Evolutionary conservation across 92 coral and sea anemone species (phyloP), one percentile per base, ranked within the genome.

Genomic region (Meandrina meandrites): DNA sequence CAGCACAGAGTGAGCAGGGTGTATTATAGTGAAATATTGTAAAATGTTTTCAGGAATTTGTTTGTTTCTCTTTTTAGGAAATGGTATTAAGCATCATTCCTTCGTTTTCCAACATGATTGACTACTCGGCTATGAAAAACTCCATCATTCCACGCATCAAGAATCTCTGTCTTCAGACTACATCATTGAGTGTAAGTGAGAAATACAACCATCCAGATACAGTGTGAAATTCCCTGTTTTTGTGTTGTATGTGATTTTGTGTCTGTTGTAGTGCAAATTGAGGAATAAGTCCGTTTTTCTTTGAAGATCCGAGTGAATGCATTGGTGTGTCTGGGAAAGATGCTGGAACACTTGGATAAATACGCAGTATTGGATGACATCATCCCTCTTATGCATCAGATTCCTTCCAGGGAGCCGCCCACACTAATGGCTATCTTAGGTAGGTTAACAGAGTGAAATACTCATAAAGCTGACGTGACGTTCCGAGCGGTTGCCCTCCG

Each of bases 391-490:
- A 71, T 97, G 79, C 86, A 91, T 37, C 98, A 97, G 89, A 95
- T 97, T 54, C 99, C 99, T 0, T 93, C 98, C 30, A 93, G 98
- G 53, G 99, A 97, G 84, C 96, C 99, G 1, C 98, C 99, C 8
- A 93, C 98, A 1, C 90, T 96, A 9, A 97, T 97, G 99, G 99
- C 97, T 13, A 97, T 97, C 84, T 84, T 97, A 66, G 99, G 99
- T 97, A 68, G 89, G 16, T 56, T 35, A 68, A 30, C 4, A 75
- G 8, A 12, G 48, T 34, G 24, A 31, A 36, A 17, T 31, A 48
- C 53, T 48, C 53, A 48, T 48, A 48, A 48, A 12, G 53, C 53
- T 48, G 53, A 48, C 11, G 2, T 40, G 58, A 54, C 16, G 58
- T 54, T 18, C 14, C 19, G 1, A 19, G 62, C 62, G 4, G 16